Evolutionary conservation across 2,113 vertebrate genomes (phyloP).

Genomic region (Columba janthina): DNA sequence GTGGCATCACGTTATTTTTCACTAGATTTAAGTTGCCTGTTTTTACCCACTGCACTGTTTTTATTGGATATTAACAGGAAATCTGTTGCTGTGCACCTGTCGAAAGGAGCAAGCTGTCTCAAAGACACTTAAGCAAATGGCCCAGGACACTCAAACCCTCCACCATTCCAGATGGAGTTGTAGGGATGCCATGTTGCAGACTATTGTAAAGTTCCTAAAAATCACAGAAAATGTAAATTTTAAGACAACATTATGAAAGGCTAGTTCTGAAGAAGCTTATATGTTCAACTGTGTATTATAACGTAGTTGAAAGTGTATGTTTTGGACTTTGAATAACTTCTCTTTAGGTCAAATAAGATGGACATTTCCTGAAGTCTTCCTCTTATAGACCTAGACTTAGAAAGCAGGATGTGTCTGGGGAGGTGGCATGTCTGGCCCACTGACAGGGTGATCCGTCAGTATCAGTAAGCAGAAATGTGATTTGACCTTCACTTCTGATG

Average conservation of each 20-base stretch:
- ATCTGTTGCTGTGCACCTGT: neutral
- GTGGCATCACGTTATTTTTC: neutral
- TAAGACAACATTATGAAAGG: neutral
- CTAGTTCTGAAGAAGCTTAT: neutral
- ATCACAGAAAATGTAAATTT: neutral
- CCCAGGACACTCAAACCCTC: accelerated
- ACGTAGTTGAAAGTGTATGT: neutral
- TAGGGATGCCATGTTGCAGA: neutral
- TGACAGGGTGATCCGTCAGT: neutral
- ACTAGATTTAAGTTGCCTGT: neutral
- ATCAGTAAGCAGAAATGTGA: neutral
- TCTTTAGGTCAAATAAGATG: neutral
- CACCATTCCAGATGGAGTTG: neutral
- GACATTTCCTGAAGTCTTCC: neutral
- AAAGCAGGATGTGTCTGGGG: neutral
- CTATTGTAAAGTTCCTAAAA: neutral
- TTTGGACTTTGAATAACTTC: neutral
- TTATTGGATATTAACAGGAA: neutral
- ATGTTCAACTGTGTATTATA: neutral
- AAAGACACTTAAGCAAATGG: neutral
- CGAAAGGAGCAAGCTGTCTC: neutral
- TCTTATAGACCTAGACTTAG: neutral
- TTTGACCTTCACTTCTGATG: slow-evolving; percentile 33
- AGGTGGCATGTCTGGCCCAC: neutral
- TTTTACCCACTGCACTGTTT: neutral